Percentiles rank a stretch among this genome's conserved stretches.
These are phyloP conservation scores for Acanthosepion esculentum DNA, from an alignment of 2,888 invertebrate species.

Conservation along the genomic window DNA sequence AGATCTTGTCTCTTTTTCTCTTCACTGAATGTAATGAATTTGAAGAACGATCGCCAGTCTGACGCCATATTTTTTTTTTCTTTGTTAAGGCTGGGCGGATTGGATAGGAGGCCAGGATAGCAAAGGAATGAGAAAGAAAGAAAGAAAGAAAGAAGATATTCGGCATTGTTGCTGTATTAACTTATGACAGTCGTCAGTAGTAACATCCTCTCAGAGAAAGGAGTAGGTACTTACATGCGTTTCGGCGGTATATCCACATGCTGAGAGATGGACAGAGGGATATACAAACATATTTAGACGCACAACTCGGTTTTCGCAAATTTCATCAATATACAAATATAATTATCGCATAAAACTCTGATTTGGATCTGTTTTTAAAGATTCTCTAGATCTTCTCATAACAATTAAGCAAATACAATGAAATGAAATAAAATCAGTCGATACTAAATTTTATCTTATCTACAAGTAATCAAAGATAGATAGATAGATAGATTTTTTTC, in stretches of 20 bases:
- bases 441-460: too few species aligned
- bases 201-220: neutral
- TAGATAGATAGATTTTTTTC: too few species aligned
- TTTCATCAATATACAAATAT: neutral
- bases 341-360: too few species aligned
- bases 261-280: neutral
- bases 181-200: neutral
- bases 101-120: neutral
- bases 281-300: neutral
- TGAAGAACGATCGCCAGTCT: slow-evolving; percentile 13
- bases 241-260: neutral
- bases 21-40: slow-evolving; percentile 18
- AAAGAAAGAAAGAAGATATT: neutral
- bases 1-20: neutral
- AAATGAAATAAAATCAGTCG: too few species aligned
- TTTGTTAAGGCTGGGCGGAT: neutral
- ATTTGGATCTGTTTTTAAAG: too few species aligned
- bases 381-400: too few species aligned
- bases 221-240: neutral
- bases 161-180: slow-evolving; percentile 4
- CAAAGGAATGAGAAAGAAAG: neutral
- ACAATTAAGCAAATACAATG: too few species aligned
- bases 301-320: neutral
- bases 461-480: too few species aligned
- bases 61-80: neutral